Evolutionary conservation across 2,888 invertebrate genomes (phyloP), one percentile per base, ranked within the genome.

Genomic region (Eilema sororculum): DNA sequence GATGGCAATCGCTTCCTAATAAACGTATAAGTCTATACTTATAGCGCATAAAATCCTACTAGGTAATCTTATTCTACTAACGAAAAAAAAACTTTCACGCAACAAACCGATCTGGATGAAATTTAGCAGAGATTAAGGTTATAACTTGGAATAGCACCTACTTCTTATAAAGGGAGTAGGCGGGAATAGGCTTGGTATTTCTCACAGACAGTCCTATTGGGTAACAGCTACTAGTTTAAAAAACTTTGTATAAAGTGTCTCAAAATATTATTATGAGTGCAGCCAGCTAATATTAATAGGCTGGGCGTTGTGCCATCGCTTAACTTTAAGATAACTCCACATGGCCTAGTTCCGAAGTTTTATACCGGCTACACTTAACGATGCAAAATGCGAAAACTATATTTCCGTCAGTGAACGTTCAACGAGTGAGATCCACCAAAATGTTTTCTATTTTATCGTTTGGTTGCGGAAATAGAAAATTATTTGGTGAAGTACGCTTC

Each of bases 401-500:
- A 69, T 77, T 73, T 67, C 20, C 46, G 69, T 61, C 60, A 68
- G 64, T 52, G 69, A 78, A 74, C 37, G 60, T 67, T 71, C n/a
- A 68, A 62, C 37, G 52, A 64, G 67, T 64, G 74, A 41, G 62
- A 72, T 76, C 61, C 61, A 78, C 73, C 68, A 68, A 80, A 77
- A 79, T 72, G 72, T 77, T 69, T 67, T 66, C 67, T 69, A 77
- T 72, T 82, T 83, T 84, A 78, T 77, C 71, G 69, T 73, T 73
- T 56, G 64, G 67, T 56, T 58, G 68, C 69, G 78, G 80, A 80
- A 84, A 80, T 74, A 76, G 80, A 78, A 82, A 78, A 83, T 83
- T 79, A 83, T 81, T 84, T 79, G 68, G 69, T 77, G 67, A 80
- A 79, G 76, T 76, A 70, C 73, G 78, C 74, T 77, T 72, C 76